Base-by-base conservation (phyloP, 2,113 vertebrate genomes). In the Plotosus lineatus region DNA sequence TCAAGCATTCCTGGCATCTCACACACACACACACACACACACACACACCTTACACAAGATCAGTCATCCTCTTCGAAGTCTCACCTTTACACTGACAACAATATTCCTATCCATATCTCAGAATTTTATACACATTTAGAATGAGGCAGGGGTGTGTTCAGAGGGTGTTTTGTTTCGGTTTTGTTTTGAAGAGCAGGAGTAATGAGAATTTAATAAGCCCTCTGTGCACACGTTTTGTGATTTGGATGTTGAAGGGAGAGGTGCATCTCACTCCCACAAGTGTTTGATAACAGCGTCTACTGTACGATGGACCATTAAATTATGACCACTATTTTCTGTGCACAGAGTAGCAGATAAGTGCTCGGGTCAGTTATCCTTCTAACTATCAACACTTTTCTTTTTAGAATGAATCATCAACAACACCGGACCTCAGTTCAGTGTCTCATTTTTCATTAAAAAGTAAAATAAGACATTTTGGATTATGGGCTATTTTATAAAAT, bases 1-100 rank as follows among this genome's bases (percentile, higher is more conserved):
- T 72, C 74, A 75, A 36, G 53, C 68, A 74, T 81, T 73, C 19
- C 56, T 73, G 78, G 15, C 40, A 81, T 48, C 6, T 40, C 48
- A 63, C 38, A 40, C 31, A 11, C 6, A 28, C 73, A 8, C 19
- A 15, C 51, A 58, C 31, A 31, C 21, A 2, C 1, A 78, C 28
- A 15, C 51, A 58, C 31, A 31, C 21, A 2, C 1, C n/a, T n/a
- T n/a, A 78, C 28, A 55, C 61, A 69, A 48, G 10, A 17, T 17
- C 60, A n/a, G 60, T 63, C 28, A 23, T 53, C 40, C 38, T 38
- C 71, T 1, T 68, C 74, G 53, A 36, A 76, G 50, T 33, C 63
- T 60, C 50, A 4, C 17, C 61, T 65, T 19, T 23, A 23, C 31
- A 61, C 15, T 15, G 11, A 31, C 14, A 14, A 33, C 17, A 51